phyloP scores from a whole-genome alignment of 2,888 invertebrate species.

The Rotaria socialis region DNA sequence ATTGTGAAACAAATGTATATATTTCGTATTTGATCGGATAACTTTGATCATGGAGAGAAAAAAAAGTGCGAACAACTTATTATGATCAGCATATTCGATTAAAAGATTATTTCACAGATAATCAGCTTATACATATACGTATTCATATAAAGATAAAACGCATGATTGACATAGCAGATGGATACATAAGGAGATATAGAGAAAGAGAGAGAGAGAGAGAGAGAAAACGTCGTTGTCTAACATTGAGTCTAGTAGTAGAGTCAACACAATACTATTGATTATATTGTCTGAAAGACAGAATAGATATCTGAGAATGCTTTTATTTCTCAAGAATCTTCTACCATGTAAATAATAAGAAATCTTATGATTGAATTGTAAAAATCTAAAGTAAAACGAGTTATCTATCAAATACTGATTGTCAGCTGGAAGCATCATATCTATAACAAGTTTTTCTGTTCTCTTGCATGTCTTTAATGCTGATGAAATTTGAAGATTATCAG shows the following conservation, averaged over 20 bases:
- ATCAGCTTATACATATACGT: neutral
- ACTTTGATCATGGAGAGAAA: neutral
- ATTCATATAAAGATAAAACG: no score
- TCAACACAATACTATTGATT: no score
- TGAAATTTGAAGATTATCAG: neutral
- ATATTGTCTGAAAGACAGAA: no score
- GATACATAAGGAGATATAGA: no score
- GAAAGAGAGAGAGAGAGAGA: no score
- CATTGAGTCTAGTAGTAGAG: neutral
- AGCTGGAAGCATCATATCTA: no score
- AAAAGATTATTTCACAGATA: neutral
- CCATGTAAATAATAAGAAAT: neutral
- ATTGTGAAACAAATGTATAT: no score
- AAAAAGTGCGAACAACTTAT: neutral
- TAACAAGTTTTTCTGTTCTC: neutral
- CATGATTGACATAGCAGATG: no score
- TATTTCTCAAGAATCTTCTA: neutral
- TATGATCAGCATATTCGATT: neutral
- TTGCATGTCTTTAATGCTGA: neutral
- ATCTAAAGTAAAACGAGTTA: neutral
- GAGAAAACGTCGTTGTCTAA: neutral
- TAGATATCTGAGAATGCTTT: neutral
- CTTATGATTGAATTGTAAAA: neutral
- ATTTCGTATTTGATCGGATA: neutral
- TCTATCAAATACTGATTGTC: no score